A percentile compares a stretch with the other conserved stretches of the same genome.
These are phyloP conservation scores for Spodoptera litura DNA, from an alignment of 1,140 invertebrate genomes.

Conservation along the genomic window DNA sequence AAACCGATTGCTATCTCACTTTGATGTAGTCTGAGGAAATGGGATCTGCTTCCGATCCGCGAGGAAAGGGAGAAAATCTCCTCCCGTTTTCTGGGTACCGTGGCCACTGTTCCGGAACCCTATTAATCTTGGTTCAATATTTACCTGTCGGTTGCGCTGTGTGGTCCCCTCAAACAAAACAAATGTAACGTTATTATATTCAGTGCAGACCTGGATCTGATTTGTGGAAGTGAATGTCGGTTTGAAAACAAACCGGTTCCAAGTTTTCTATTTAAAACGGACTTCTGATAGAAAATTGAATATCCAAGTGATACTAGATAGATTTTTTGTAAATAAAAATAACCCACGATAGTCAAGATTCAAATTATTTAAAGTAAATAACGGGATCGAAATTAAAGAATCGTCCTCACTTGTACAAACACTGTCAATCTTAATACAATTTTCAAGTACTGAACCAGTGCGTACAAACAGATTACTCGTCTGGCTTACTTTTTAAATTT, in stretches of 20 bases:
- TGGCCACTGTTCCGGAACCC: conserved; percentile 56
- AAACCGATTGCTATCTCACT: conserved; percentile 84
- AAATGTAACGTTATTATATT: conserved; percentile 41
- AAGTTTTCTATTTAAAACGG: not conserved
- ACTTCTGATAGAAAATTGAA: too few species aligned
- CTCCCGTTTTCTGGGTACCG: conserved; percentile 73
- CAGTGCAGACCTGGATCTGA: conserved; percentile 14
- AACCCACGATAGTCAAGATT: not conserved
- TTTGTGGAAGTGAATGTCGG: conserved; percentile 5
- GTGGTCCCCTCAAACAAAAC: conserved; percentile 42
- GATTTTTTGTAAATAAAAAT: not conserved
- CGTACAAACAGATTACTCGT: conserved; percentile 38
- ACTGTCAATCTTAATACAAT: conserved; percentile 38
- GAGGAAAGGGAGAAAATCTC: conserved; percentile 83
- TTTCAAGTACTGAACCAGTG: conserved; percentile 55
- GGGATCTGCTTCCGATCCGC: conserved; percentile 83
- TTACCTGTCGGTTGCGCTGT: conserved; percentile 55
- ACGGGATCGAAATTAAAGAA: conserved; percentile 18
- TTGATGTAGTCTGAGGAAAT: conserved; percentile 85
- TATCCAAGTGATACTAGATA: not conserved
- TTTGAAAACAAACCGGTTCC: not conserved
- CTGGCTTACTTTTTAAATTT: conserved; percentile 73
- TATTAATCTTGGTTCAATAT: conserved; percentile 61
- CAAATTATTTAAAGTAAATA: conserved; percentile 9
- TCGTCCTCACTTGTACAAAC: conserved; percentile 22